Conservation (phyloP, 2,113 vertebrate genomes). For the Rhagologus leucostigma region DNA sequence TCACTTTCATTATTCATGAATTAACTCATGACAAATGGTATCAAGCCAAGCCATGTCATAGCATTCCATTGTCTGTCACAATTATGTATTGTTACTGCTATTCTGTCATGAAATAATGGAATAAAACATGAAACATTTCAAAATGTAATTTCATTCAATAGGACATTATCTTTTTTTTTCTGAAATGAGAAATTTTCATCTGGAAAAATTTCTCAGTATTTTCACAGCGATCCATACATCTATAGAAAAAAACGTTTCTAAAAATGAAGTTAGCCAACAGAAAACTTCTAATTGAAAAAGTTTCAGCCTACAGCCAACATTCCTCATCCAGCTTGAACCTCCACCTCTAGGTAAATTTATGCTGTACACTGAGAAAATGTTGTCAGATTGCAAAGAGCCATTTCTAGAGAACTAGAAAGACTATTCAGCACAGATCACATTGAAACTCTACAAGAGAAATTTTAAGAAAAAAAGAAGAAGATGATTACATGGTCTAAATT, state of each 20-base stretch:
- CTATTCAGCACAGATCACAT: background rate
- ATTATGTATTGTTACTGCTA: background rate
- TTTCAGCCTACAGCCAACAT: background rate
- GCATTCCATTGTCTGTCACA: background rate
- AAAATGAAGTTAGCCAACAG: background rate
- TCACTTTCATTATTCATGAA: background rate
- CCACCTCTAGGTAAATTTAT: background rate
- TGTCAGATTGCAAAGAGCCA: background rate
- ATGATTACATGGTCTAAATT: background rate
- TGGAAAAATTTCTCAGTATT: background rate
- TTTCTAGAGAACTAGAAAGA: background rate
- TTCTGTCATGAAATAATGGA: slow-evolving; percentile 2
- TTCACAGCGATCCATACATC: background rate
- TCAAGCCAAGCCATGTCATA: background rate
- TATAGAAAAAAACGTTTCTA: background rate
- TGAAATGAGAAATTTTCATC: background rate
- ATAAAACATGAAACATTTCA: background rate
- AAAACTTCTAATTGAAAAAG: background rate
- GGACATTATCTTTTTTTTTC: background rate
- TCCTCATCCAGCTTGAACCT: background rate
- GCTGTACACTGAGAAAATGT: background rate
- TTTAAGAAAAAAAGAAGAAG: background rate
- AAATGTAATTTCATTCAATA: background rate
- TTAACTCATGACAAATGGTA: background rate
- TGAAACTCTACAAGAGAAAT: background rate